Percentiles rank a stretch among this genome's conserved stretches.
phyloP scores from a whole-genome alignment of 2,113 vertebrate species.

The Cygnus atratus region DNA sequence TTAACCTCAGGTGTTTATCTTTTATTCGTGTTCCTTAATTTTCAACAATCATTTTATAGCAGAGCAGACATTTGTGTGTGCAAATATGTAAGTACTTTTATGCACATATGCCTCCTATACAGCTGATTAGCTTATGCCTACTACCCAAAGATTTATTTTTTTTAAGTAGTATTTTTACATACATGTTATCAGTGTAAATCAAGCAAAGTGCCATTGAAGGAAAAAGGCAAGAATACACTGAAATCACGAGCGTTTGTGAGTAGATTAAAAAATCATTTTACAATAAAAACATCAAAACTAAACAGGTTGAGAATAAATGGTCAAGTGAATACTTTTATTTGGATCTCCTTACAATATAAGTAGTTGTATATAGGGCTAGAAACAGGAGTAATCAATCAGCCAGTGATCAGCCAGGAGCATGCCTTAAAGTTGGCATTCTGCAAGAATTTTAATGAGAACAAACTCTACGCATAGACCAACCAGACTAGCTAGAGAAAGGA shows the following conservation, averaged over 20 bases:
- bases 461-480: not conserved
- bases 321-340: not conserved
- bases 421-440: not conserved
- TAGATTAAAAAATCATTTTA: not conserved
- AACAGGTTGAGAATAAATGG: not conserved
- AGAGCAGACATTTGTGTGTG: not conserved
- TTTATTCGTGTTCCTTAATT: not conserved
- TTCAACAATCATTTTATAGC: not conserved
- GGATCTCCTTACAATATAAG: not conserved
- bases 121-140: not conserved
- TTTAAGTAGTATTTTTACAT: fast-evolving
- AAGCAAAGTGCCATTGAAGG: not conserved
- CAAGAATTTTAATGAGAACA: not conserved
- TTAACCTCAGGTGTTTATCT: not conserved
- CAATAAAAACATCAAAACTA: not conserved
- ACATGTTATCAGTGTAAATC: not conserved
- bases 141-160: not conserved
- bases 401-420: not conserved
- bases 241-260: not conserved
- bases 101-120: not conserved
- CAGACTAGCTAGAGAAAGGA: not conserved
- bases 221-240: not conserved
- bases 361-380: not conserved
- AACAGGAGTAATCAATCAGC: not conserved
- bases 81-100: not conserved